Conservation (phyloP, 2,797 vertebrate species). For the Schizothorax lantsangensis region DNA sequence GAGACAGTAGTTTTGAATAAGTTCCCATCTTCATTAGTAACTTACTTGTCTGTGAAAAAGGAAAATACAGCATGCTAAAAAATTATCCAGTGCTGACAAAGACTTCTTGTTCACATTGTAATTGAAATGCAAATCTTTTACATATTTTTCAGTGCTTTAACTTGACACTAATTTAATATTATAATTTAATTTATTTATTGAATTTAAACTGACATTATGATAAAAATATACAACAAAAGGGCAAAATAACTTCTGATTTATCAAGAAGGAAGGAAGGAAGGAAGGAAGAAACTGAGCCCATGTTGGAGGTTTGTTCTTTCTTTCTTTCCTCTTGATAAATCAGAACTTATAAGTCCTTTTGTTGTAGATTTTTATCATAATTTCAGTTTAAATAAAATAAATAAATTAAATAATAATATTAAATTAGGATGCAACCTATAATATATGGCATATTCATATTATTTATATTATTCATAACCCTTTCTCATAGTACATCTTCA, state of each 20-base stretch:
- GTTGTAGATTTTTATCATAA: neutral
- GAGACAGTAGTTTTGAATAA: neutral
- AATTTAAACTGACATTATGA: too few relatives aligned
- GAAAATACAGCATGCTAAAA: slow-evolving; percentile 1
- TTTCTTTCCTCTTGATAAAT: neutral
- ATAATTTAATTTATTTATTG: too few relatives aligned
- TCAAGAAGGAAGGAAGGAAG: too few relatives aligned
- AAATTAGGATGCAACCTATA: neutral
- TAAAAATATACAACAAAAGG: too few relatives aligned
- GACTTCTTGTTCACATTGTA: neutral
- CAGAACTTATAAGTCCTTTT: neutral
- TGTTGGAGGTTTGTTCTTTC: too few relatives aligned
- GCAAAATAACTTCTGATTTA: too few relatives aligned
- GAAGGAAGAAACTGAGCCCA: too few relatives aligned
- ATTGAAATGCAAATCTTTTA: neutral
- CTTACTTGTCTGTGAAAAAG: neutral
- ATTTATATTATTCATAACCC: neutral
- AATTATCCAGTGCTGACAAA: neutral
- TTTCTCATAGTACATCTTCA: neutral
- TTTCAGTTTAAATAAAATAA: neutral
- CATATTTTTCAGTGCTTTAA: neutral
- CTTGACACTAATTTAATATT: neutral
- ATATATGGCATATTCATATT: neutral
- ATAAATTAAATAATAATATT: neutral
- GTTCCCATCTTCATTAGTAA: slow-evolving; percentile 4